These are phyloP conservation scores for Coleophora flavipennella DNA, from an alignment of 2,888 invertebrate genomes.

Conservation along the genomic window DNA sequence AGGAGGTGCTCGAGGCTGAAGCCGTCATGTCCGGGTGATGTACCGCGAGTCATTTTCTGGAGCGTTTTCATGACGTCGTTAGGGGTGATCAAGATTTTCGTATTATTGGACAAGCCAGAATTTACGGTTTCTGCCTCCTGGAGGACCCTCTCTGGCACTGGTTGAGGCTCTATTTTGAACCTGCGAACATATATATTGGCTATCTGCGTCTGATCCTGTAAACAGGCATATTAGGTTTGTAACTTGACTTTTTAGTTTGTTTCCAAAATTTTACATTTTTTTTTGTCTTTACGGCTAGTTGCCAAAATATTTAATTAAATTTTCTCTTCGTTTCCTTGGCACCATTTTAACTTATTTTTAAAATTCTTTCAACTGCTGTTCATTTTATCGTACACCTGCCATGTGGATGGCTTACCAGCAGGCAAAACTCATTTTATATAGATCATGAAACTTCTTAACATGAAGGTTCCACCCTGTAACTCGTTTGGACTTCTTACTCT, in stretches of 20 bases:
- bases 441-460: no score
- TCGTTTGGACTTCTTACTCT: not conserved
- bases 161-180: constrained; percentile 1
- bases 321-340: constrained; percentile 5
- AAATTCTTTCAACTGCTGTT: constrained; percentile 2
- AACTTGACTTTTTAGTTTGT: constrained; percentile 4
- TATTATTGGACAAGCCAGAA: no score
- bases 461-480: constrained; percentile 7
- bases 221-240: constrained; percentile 8
- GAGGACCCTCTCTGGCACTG: not conserved
- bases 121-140: no score
- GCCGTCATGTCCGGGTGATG: not conserved
- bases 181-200: not conserved
- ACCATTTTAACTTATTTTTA: constrained; percentile 7
- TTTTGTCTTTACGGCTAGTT: not conserved
- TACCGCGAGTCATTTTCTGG: constrained; percentile 10
- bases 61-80: constrained; percentile 2
- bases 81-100: no score
- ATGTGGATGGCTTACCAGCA: constrained; percentile 4
- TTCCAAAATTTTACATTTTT: constrained; percentile 6
- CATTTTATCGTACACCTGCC: constrained; percentile 10
- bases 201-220: not conserved
- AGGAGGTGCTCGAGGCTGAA: constrained; percentile 1
- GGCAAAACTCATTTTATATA: no score
- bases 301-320: constrained; percentile 7